These are phyloP conservation scores for Tonatia bakeri DNA, from an alignment of 2,113 vertebrate species.

Conservation along the genomic window DNA sequence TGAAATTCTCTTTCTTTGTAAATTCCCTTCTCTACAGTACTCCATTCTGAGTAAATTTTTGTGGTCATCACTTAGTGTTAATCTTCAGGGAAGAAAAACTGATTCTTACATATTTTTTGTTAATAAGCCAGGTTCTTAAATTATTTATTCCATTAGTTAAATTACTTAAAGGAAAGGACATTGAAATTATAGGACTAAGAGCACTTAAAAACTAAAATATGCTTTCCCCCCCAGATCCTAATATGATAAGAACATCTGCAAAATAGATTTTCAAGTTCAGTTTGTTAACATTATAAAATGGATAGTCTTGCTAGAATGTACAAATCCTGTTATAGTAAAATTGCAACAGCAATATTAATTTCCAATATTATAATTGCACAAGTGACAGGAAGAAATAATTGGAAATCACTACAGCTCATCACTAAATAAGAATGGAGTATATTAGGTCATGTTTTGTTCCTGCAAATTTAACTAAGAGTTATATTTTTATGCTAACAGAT, in stretches of 20 bases:
- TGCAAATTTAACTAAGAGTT: background rate
- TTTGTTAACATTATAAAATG: background rate
- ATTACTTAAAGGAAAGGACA: background rate
- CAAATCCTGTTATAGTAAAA: background rate
- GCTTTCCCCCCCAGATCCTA: background rate
- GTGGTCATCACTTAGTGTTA: background rate
- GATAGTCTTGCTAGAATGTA: background rate
- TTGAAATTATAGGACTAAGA: background rate
- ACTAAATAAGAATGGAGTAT: background rate
- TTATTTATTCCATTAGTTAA: background rate
- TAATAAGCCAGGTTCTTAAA: background rate
- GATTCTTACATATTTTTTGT: background rate
- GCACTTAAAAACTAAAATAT: background rate
- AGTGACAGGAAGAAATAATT: background rate
- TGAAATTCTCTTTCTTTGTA: background rate
- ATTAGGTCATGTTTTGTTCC: background rate
- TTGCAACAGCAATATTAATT: background rate
- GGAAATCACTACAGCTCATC: background rate
- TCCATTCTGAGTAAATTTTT: background rate
- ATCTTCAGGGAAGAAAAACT: background rate
- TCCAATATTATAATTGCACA: background rate
- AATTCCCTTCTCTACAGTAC: background rate
- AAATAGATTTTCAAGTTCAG: background rate
- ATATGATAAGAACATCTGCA: background rate
- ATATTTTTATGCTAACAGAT: background rate